phyloP scores from a whole-genome alignment of 1,140 invertebrate species.

The Nephila pilipes region DNA sequence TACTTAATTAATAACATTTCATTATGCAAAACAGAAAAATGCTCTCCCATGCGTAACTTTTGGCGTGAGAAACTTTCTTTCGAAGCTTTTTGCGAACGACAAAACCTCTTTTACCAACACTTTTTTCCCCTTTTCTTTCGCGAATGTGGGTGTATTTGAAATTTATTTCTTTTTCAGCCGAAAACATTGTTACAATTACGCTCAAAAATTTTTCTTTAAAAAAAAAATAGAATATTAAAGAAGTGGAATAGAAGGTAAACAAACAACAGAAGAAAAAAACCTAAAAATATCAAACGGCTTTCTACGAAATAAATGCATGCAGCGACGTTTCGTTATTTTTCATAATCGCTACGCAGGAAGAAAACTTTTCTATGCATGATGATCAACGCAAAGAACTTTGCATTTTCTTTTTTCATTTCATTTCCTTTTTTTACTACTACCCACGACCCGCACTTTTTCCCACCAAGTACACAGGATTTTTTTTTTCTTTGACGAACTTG shows the following conservation, averaged over 20 bases:
- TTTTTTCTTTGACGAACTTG: not conserved
- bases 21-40: conserved; percentile 2
- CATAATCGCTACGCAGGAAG: conserved; percentile 13
- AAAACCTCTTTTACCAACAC: not conserved
- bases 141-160: not conserved
- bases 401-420: not conserved
- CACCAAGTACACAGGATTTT: not conserved
- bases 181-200: not conserved
- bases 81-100: not conserved
- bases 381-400: conserved; percentile 14
- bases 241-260: conserved; percentile 10
- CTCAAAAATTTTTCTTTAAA: conserved; percentile 1
- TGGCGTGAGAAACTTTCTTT: conserved; percentile 27
- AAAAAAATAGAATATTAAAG: not conserved
- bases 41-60: not conserved
- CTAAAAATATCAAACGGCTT: not conserved
- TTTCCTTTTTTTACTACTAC: not conserved
- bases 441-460: conserved; percentile 11
- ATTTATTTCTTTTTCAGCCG: conserved; percentile 6
- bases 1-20: conserved; percentile 36
- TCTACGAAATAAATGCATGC: not conserved
- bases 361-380: conserved; percentile 6
- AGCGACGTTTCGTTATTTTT: conserved; percentile 6
- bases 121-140: not conserved
- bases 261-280: not conserved